These are phyloP conservation scores for Melanotaenia parkinsoni DNA, from an alignment of 2,797 vertebrate genomes.

Conservation along the genomic window DNA sequence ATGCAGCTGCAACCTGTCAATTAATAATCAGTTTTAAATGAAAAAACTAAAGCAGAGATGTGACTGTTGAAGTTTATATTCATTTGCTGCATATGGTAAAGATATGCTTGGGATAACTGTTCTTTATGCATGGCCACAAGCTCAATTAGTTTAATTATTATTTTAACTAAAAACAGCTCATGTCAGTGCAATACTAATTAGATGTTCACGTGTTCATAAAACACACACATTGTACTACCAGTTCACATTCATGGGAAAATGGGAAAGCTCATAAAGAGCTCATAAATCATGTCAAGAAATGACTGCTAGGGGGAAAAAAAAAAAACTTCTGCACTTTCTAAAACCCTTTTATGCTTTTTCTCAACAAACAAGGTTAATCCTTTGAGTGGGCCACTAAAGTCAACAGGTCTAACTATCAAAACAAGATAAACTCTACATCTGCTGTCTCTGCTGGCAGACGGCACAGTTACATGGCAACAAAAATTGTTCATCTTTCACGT, in stretches of 20 bases:
- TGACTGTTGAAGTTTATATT: constrained; percentile 14
- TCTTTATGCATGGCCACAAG: constrained; percentile 30
- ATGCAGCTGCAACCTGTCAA: constrained; percentile 9
- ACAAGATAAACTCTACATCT: constrained; percentile 14
- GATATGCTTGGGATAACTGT: constrained; percentile 22
- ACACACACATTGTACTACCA: too few species aligned
- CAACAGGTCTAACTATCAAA: constrained; percentile 25
- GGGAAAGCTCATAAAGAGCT: background rate
- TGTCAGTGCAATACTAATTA: constrained; percentile 11
- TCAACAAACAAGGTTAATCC: constrained; percentile 10
- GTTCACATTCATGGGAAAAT: too few species aligned
- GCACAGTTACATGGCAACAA: constrained; percentile 23
- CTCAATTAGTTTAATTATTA: constrained; percentile 31
- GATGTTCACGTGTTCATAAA: background rate
- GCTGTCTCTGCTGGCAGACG: constrained; percentile 14
- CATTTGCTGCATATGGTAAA: constrained; percentile 12
- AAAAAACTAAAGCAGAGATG: constrained; percentile 30
- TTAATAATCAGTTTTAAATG: constrained; percentile 43
- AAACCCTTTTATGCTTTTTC: background rate
- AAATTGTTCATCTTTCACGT: constrained; percentile 26
- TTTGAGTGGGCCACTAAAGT: constrained; percentile 25
- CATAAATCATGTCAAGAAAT: background rate
- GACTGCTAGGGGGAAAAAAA: background rate
- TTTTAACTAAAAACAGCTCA: constrained; percentile 2
- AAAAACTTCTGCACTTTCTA: background rate